Conservation (phyloP, 2,888 invertebrate species). For the Mylabris sibirica region DNA sequence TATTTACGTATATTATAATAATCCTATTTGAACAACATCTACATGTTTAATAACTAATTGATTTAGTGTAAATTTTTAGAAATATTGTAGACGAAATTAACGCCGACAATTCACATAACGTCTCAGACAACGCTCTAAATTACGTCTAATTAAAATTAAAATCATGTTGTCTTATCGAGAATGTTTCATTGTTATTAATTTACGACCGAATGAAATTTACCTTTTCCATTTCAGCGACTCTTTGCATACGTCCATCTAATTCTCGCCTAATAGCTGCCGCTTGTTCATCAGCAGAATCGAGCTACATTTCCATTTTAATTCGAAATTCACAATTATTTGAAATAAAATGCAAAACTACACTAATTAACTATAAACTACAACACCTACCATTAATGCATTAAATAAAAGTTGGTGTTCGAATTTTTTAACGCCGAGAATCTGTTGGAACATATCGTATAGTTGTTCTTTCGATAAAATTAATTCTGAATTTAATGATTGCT, state of each 20-base stretch:
- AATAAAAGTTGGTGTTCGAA: constrained; percentile 99
- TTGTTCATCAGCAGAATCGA: constrained; percentile 99
- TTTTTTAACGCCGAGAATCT: constrained; percentile 97
- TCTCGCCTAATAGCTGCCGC: constrained; percentile 99
- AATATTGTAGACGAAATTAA: not conserved
- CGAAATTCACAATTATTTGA: constrained; percentile 12
- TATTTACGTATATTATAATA: not conserved
- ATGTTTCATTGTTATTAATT: constrained; percentile 11
- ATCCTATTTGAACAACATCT: not conserved
- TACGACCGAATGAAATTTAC: constrained; percentile 68
- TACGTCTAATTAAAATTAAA: constrained; percentile 15
- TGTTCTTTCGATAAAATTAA: constrained; percentile 98
- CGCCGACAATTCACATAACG: not conserved
- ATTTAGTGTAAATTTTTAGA: not conserved
- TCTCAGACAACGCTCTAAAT: not conserved
- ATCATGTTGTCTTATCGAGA: constrained; percentile 34
- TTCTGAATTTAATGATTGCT: constrained; percentile 90
- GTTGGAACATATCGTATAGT: constrained; percentile 99
- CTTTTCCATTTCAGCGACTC: constrained; percentile 96
- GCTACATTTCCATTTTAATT: constrained; percentile 64
- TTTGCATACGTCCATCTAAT: constrained; percentile 96
- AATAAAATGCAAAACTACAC: not conserved
- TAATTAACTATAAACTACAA: too few species aligned
- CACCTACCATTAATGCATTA: constrained; percentile 90
- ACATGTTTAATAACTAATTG: not conserved